These are phyloP conservation scores for Chauna torquata DNA, from an alignment of 2,113 vertebrate species.

Conservation along the genomic window DNA sequence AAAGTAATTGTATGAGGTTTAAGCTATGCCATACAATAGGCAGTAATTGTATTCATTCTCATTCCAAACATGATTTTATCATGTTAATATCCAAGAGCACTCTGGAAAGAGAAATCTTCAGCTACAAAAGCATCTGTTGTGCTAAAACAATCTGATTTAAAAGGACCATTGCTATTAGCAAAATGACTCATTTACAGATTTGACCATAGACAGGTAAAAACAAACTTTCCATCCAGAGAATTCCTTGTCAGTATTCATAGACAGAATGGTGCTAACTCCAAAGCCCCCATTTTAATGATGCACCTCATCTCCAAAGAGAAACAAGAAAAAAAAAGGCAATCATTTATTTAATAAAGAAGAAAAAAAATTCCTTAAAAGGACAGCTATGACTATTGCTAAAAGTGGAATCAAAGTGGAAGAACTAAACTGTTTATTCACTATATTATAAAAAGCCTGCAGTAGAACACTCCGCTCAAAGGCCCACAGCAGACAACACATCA, in stretches of 20 bases:
- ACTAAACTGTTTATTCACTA: neutral
- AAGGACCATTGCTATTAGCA: neutral
- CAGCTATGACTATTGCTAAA: neutral
- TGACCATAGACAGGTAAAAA: neutral
- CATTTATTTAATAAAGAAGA: neutral
- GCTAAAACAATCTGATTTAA: conserved; percentile 8
- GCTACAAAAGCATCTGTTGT: conserved; percentile 17
- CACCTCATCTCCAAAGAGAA: neutral
- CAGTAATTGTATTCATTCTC: neutral
- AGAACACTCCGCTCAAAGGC: neutral
- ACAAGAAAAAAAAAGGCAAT: neutral
- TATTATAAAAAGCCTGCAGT: neutral
- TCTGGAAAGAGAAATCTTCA: neutral
- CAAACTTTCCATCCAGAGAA: neutral
- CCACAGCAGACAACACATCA: neutral
- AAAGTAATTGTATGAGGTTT: conserved; percentile 39
- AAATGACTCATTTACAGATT: conserved; percentile 2
- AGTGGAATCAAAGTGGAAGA: neutral
- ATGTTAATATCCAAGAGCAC: neutral
- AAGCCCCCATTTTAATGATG: neutral
- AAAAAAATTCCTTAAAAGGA: neutral
- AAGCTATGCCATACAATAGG: conserved; percentile 16
- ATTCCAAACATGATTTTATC: conserved; percentile 29
- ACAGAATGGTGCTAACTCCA: neutral
- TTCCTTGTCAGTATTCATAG: neutral